phyloP scores from a whole-genome alignment of 2,797 vertebrate species.

The Pogoniulus pusillus region DNA sequence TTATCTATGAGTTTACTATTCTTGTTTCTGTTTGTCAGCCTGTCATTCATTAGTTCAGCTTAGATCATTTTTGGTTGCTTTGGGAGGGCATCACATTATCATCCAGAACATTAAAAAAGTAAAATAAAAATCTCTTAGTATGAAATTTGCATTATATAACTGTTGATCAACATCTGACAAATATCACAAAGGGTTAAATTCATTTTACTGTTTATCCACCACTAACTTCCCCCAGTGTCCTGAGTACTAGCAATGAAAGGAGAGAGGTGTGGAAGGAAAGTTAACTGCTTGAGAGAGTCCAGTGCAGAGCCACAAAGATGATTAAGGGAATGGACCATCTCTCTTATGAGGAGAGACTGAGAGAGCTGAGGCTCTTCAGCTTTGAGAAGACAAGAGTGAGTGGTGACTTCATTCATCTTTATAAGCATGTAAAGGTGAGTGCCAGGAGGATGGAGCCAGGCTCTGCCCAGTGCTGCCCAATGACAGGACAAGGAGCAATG shows the following conservation, averaged over 20 bases:
- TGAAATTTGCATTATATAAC: background rate
- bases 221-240: background rate
- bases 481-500: too few species aligned
- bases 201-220: background rate
- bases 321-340: too few species aligned
- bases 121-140: background rate
- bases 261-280: background rate
- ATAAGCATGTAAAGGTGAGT: too few species aligned
- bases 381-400: too few species aligned
- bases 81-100: background rate
- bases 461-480: too few species aligned
- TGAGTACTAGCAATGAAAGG: background rate
- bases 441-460: too few species aligned
- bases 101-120: background rate
- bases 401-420: too few species aligned
- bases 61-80: background rate
- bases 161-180: background rate
- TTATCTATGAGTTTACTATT: background rate
- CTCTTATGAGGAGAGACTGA: too few species aligned
- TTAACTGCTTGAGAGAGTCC: too few species aligned
- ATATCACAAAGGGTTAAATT: background rate
- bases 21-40: constrained; percentile 1
- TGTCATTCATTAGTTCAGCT: constrained; percentile 16
- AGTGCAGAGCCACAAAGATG: too few species aligned
- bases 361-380: too few species aligned